phyloP scores from a whole-genome alignment of 2,888 invertebrate genomes.

The Rhyacophila evoluta region DNA sequence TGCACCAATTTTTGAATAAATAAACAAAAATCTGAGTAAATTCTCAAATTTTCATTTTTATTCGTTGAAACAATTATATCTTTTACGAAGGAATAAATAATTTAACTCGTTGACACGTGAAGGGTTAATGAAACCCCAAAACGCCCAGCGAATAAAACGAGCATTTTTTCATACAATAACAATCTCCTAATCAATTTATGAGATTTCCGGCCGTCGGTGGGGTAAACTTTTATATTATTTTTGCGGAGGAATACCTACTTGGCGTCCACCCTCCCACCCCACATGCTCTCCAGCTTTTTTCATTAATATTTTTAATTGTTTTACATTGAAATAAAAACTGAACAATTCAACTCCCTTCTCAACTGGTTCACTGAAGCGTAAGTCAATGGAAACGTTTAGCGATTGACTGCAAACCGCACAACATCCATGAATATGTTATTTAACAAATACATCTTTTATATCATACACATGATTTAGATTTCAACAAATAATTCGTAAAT shows the following conservation, averaged over 20 bases:
- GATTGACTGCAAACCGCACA: conserved; percentile 34
- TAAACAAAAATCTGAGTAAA: no score
- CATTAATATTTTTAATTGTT: conserved; percentile 53
- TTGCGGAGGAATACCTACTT: not conserved
- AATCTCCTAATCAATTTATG: conserved; percentile 54
- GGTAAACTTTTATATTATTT: conserved; percentile 8
- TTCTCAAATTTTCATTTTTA: no score
- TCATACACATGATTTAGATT: no score
- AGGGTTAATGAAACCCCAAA: conserved; percentile 19
- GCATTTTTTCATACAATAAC: conserved; percentile 49
- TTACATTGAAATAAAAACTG: conserved; percentile 52
- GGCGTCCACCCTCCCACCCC: conserved; percentile 23
- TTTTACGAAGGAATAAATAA: not conserved
- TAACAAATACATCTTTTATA: no score
- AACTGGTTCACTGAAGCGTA: conserved; percentile 26
- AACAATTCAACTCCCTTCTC: conserved; percentile 44
- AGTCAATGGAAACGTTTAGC: not conserved
- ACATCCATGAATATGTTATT: no score
- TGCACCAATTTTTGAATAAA: no score
- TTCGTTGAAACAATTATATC: no score
- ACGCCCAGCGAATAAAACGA: conserved; percentile 17
- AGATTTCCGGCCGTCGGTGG: conserved; percentile 43
- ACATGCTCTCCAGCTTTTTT: conserved; percentile 47
- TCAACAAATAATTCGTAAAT: no score
- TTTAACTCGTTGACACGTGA: not conserved